Evolutionary conservation across 2,888 invertebrate genomes (phyloP).

Genomic region (Cataglyphis rosenhaueri): DNA sequence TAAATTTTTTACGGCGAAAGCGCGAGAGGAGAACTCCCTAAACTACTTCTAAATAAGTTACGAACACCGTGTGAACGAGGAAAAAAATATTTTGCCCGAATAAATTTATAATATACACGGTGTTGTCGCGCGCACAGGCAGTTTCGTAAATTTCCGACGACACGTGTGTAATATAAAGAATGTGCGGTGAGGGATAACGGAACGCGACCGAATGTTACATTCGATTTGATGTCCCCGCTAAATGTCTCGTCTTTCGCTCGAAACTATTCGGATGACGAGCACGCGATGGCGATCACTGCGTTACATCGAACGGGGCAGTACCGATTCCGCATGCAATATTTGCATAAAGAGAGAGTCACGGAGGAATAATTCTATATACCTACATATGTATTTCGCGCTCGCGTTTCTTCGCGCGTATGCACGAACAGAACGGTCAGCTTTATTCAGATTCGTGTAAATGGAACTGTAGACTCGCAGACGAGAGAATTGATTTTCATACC

Average conservation of each 20-base stretch:
- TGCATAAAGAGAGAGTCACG: conserved; percentile 73
- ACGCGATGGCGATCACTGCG: conserved; percentile 46
- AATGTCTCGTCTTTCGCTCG: background rate
- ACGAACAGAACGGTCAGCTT: conserved; percentile 39
- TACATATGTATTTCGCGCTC: conserved; percentile 50
- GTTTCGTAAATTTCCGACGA: conserved; percentile 44
- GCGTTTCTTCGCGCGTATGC: conserved; percentile 27
- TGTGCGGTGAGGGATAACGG: conserved; percentile 10
- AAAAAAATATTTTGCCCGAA: conserved; percentile 32
- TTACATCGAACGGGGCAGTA: conserved; percentile 50
- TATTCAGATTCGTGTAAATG: conserved; percentile 57
- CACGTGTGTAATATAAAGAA: conserved; percentile 23
- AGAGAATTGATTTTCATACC: conserved; percentile 60
- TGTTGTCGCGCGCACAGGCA: conserved; percentile 3
- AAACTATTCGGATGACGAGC: conserved; percentile 60
- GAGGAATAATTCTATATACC: conserved; percentile 66
- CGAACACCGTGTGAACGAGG: conserved; percentile 30
- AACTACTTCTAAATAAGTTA: conserved; percentile 40
- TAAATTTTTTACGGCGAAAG: conserved; percentile 25
- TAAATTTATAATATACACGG: background rate
- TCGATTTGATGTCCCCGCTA: conserved; percentile 1
- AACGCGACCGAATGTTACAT: conserved; percentile 37
- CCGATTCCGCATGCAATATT: conserved; percentile 58
- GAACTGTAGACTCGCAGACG: conserved; percentile 49
- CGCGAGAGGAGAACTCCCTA: background rate